Evolutionary conservation across 2,888 invertebrate genomes (phyloP).

Genomic region (Glyphotaelius pellucidus): DNA sequence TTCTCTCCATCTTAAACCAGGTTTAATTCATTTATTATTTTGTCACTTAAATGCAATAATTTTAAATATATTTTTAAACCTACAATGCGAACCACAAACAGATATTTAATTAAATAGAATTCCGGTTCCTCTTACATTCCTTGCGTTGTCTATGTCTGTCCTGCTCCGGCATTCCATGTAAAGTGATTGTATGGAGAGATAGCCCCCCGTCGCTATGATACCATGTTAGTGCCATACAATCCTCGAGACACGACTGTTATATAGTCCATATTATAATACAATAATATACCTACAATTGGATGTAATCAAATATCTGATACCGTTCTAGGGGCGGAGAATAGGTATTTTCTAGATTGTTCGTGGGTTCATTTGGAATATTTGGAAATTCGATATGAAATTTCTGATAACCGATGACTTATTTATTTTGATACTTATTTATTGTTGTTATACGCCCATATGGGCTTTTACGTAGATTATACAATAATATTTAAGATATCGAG

Average conservation of each 20-base stretch:
- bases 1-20: background rate
- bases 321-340: background rate
- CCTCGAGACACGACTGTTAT: background rate
- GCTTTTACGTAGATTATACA: too few relatives aligned
- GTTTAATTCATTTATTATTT: too few relatives aligned
- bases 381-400: too few relatives aligned
- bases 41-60: too few relatives aligned
- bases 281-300: slow-evolving; percentile 3
- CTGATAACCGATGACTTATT: too few relatives aligned
- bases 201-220: slow-evolving; percentile 16
- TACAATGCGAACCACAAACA: background rate
- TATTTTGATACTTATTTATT: too few relatives aligned
- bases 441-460: too few relatives aligned
- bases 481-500: too few relatives aligned
- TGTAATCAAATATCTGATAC: slow-evolving; percentile 42
- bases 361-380: background rate
- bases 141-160: background rate
- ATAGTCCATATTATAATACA: background rate
- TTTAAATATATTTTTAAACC: background rate
- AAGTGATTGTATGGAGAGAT: slow-evolving; percentile 40
- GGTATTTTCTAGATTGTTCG: slow-evolving; percentile 10
- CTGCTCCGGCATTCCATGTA: slow-evolving; percentile 1
- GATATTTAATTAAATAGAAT: background rate
- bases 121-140: background rate
- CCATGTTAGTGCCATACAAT: slow-evolving; percentile 25